Evolutionary conservation across 1,140 invertebrate species (phyloP), one percentile per base, ranked within the genome.

Genomic region (Himalopsyche phryganea): DNA sequence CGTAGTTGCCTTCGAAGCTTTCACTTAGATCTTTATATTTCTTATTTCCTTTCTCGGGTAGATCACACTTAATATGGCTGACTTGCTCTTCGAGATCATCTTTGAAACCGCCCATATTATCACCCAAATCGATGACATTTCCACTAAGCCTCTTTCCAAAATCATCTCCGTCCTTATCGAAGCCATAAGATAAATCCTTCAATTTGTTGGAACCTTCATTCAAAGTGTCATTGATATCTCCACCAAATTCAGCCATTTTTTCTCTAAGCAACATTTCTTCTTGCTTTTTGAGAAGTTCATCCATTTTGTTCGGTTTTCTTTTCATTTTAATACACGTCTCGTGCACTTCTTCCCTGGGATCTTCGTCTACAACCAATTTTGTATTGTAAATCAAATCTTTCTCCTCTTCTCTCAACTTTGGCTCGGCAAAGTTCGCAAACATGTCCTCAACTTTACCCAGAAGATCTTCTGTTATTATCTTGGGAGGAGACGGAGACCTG

Each of bases 371-470:
- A 10, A 77, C 70, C 38, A 76, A 46, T 60, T 72, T 75, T 5
- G 75, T 76, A 1, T 67, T 59, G 55, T 76, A 76, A 1, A 78
- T 61, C 52, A 74, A 69, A n/a, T 78, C 74, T 6, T 70, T 40
- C 48, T 49, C 6, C 71, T 69, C 54, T 67, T 72, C 0, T 66
- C 42, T n/a, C 67, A 67, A 71, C 63, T 76, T 75, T 13, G 67
- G 57, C 40, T 71, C 38, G 11, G 61, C 66, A 6, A 78, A 66
- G 50, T 74, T 72, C 66, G 71, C 74, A 60, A 78, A 78, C 71
- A 78, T 76, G 65, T 78, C 75, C 18, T 78, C 74, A 7, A 78
- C 72, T 70, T 77, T 76, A 49, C 68, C 72, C 5, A 77, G 66
- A 17, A 78, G 58, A 35, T 75, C 75, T 66, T 78, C 76, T 14